Evolutionary conservation across 1,140 invertebrate genomes (phyloP).

Genomic region (Leptoteleia sp.): DNA sequence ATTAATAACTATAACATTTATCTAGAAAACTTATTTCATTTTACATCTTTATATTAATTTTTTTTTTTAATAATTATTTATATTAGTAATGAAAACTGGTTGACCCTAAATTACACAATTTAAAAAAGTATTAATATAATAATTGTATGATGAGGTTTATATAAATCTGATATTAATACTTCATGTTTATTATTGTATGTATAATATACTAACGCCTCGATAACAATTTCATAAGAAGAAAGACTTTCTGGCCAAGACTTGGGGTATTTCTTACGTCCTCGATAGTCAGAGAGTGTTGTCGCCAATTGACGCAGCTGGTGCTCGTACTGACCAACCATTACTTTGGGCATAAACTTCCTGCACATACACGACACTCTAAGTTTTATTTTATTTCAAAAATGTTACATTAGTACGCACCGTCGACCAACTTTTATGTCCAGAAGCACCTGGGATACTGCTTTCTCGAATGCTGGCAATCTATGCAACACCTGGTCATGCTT

Average conservation of each 20-base stretch:
- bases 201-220: conserved; percentile 88
- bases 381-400: conserved; percentile 77
- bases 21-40: too few species aligned
- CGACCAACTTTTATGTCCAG: conserved; percentile 91
- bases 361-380: conserved; percentile 80
- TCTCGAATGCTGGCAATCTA: conserved; percentile 91
- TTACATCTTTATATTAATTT: too few species aligned
- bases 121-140: too few species aligned
- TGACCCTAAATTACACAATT: too few species aligned
- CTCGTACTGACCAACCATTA: conserved; percentile 91
- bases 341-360: conserved; percentile 94
- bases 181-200: too few species aligned
- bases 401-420: conserved; percentile 82
- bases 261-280: conserved; percentile 86
- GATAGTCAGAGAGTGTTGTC: conserved; percentile 91
- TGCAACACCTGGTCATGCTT: conserved; percentile 87
- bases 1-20: too few species aligned
- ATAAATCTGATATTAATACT: too few species aligned
- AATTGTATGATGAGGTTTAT: too few species aligned
- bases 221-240: conserved; percentile 90
- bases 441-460: conserved; percentile 89
- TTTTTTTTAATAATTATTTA: too few species aligned
- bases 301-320: conserved; percentile 89
- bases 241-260: conserved; percentile 86
- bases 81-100: too few species aligned